Evolutionary conservation across 2,888 invertebrate species (phyloP).

Genomic region (Microplitis manilae): DNA sequence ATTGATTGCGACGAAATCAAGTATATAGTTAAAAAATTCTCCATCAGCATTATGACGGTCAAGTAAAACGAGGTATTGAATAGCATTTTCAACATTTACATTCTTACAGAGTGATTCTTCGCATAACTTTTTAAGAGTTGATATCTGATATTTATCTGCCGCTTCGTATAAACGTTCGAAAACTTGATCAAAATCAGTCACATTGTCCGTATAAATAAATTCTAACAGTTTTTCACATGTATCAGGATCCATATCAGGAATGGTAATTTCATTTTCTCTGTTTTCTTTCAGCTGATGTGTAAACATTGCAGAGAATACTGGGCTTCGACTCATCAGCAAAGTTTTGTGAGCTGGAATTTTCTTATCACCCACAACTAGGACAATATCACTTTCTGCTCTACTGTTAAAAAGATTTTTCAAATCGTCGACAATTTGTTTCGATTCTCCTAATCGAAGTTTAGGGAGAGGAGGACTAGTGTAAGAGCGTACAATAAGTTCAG

Average conservation of each 20-base stretch:
- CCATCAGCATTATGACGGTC: neutral
- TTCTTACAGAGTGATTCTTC: neutral
- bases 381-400: slow-evolving; percentile 5
- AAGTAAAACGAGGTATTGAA: neutral
- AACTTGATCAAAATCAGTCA: neutral
- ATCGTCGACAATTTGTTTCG: neutral
- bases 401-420: neutral
- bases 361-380: neutral
- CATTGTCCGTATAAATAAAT: slow-evolving; percentile 28
- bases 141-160: slow-evolving; percentile 26
- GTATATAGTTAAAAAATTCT: neutral
- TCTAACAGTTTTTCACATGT: slow-evolving; percentile 9
- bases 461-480: too few relatives aligned
- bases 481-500: neutral
- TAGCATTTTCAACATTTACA: slow-evolving; percentile 20
- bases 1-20: neutral
- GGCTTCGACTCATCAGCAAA: slow-evolving; percentile 30
- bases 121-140: slow-evolving; percentile 7
- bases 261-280: neutral
- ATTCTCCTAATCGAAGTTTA: neutral
- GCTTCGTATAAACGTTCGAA: neutral
- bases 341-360: slow-evolving; percentile 26
- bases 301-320: slow-evolving; percentile 33
- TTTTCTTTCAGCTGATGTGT: neutral
- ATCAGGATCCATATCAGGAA: slow-evolving; percentile 12